Evolutionary conservation across 1,140 invertebrate genomes (phyloP), one percentile per base, ranked within the genome.

Genomic region (Epicauta chinensis): DNA sequence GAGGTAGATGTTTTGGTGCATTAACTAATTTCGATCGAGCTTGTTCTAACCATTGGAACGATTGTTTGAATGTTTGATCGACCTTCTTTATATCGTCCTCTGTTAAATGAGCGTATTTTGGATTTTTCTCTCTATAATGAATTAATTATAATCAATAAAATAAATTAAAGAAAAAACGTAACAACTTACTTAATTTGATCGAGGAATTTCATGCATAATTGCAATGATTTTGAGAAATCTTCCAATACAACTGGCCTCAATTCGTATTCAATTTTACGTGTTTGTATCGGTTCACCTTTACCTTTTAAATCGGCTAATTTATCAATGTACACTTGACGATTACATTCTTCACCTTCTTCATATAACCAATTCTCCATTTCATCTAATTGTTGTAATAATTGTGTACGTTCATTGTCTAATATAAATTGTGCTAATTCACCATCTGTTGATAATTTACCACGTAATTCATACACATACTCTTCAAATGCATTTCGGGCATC

Each of bases 401-500:
- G 60, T 41, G 80, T 75, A 56, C 84, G 78, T 51, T 91, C 86
- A 4, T 74, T 66, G 51, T 92, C 86, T 2, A 81, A 75, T 2
- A 95, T 79, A 65, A 83, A 98, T 5, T 81, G 76, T 47, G 85
- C 84, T 15, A 93, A 75, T 16, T 86, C 77, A 48, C 85, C 87
- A 13, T 86, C 86, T 48, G 83, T 77, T 5, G 73, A 78, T 11
- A 96, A 63, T 68, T 94, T 93, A 16, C 87, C 84, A 46, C 97
- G 79, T 67, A 97, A 79, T 58, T 98, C 94, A 69, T 99, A 99
- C 12, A 99, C 91, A 66, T 97, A 99, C 73, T 99, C 97, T 72
- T 99, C 97, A 1, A 99, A 78, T 3, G 92, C 88, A 74, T 99
- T 99, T 62, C 94, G 89, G 0, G 90, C 91, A 72, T 98, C 94